These are phyloP conservation scores for Xenentodon cancila DNA, from an alignment of 2,797 vertebrate genomes.

Conservation along the genomic window DNA sequence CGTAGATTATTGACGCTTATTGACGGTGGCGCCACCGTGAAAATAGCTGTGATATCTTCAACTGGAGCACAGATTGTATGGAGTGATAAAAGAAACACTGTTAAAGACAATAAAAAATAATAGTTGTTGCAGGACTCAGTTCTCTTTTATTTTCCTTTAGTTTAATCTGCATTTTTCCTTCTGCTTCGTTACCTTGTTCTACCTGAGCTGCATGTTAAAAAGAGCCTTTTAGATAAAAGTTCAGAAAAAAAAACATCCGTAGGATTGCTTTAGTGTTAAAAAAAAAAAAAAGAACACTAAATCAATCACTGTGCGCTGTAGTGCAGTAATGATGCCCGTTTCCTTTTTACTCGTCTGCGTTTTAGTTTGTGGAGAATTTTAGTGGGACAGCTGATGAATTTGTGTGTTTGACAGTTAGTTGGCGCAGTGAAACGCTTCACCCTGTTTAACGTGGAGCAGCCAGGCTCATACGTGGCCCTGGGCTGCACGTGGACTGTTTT, in stretches of 20 bases:
- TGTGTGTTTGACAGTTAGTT: conserved; percentile 54
- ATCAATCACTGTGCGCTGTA: background rate
- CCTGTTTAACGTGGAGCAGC: conserved; percentile 37
- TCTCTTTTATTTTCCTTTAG: background rate
- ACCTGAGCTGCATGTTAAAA: conserved; percentile 40
- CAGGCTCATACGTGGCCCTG: conserved; percentile 11
- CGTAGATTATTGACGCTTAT: conserved; percentile 27
- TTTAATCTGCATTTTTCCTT: background rate
- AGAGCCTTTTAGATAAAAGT: conserved; percentile 16
- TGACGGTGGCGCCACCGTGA: conserved; percentile 7
- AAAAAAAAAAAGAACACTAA: too few relatives aligned
- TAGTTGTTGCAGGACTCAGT: background rate
- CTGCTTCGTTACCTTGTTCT: background rate
- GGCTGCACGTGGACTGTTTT: conserved; percentile 41
- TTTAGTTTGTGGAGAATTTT: conserved; percentile 5
- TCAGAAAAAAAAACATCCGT: conserved; percentile 8
- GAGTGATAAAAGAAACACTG: conserved; percentile 1
- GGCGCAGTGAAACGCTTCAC: conserved; percentile 51
- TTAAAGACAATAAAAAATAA: conserved; percentile 7
- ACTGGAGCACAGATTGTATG: conserved; percentile 1
- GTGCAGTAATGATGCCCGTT: background rate
- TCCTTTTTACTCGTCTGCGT: conserved; percentile 12
- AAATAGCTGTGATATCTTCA: conserved; percentile 4
- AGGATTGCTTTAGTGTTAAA: conserved; percentile 44
- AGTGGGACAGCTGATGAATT: conserved; percentile 1